Evolutionary conservation across 2,888 invertebrate species (phyloP).

Genomic region (Encarsia formosa): DNA sequence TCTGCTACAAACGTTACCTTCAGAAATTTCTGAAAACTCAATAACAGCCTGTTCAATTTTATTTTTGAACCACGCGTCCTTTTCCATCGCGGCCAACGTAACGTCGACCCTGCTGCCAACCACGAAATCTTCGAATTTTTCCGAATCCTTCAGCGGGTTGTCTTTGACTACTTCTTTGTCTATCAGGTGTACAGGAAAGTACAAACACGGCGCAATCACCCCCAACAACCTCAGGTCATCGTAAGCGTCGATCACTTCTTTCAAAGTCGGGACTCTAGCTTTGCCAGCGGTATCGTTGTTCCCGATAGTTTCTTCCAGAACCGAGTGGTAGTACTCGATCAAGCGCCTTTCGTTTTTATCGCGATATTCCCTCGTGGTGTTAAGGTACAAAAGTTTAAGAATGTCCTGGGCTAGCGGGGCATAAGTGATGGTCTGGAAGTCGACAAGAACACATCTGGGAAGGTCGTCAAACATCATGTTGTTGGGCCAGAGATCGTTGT

Average conservation of each 20-base stretch:
- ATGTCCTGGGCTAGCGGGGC: conserved; percentile 28
- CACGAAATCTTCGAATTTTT: no score
- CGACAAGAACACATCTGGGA: conserved; percentile 60
- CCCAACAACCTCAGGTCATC: background rate
- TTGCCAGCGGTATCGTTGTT: conserved; percentile 9
- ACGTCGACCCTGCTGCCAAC: no score
- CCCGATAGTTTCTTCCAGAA: conserved; percentile 19
- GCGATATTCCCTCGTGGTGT: conserved; percentile 26
- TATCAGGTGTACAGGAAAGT: background rate
- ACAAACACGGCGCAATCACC: background rate
- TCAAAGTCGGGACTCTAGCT: background rate
- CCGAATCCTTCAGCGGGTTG: no score
- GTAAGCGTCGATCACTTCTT: background rate
- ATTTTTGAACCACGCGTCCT: conserved; percentile 31
- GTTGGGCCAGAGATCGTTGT: conserved; percentile 64
- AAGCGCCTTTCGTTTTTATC: conserved; percentile 21
- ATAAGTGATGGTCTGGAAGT: conserved; percentile 66
- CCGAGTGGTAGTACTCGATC: conserved; percentile 20
- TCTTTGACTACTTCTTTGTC: background rate
- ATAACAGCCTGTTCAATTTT: conserved; percentile 35
- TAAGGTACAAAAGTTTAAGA: conserved; percentile 25
- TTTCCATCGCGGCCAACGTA: conserved; percentile 34
- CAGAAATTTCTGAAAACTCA: conserved; percentile 18
- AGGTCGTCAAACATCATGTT: conserved; percentile 56
- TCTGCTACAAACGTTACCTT: background rate